Percentiles rank a stretch among this genome's conserved stretches.
Conservation (phyloP, 2,113 vertebrate genomes). For the Echinops telfairi region DNA sequence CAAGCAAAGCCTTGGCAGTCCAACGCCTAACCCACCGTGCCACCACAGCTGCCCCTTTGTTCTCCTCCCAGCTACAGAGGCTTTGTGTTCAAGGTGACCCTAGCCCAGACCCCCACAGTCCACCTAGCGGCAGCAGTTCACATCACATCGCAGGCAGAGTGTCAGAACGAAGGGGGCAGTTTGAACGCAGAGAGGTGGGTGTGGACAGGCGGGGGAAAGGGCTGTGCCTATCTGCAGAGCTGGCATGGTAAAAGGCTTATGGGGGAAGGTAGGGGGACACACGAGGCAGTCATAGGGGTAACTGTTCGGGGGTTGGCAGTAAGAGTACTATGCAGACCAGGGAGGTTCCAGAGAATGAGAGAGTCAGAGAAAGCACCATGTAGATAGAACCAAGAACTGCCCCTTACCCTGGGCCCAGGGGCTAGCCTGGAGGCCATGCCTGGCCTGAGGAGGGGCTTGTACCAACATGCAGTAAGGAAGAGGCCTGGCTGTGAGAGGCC, state of each 20-base stretch:
- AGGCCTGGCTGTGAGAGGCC: fast-evolving
- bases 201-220: not conserved
- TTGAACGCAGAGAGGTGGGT: not conserved
- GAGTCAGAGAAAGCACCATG: slow-evolving; percentile 6
- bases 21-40: no score
- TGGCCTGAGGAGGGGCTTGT: not conserved
- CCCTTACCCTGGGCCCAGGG: not conserved
- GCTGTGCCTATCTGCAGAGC: no score
- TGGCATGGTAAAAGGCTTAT: fast-evolving
- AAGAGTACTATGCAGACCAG: not conserved
- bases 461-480: not conserved
- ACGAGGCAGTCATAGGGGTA: no score
- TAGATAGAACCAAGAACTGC: not conserved
- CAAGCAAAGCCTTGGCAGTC: no score
- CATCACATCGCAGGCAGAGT: slow-evolving; percentile 22
- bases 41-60: not conserved
- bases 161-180: not conserved
- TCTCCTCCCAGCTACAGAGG: not conserved
- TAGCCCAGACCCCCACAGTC: not conserved
- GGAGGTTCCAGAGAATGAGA: not conserved
- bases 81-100: not conserved
- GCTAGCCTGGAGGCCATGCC: not conserved
- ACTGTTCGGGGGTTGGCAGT: not conserved
- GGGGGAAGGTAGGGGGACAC: fast-evolving
- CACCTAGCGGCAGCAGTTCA: slow-evolving; percentile 58